Conservation (phyloP, 2,113 vertebrate species). For the Sorex araneus region DNA sequence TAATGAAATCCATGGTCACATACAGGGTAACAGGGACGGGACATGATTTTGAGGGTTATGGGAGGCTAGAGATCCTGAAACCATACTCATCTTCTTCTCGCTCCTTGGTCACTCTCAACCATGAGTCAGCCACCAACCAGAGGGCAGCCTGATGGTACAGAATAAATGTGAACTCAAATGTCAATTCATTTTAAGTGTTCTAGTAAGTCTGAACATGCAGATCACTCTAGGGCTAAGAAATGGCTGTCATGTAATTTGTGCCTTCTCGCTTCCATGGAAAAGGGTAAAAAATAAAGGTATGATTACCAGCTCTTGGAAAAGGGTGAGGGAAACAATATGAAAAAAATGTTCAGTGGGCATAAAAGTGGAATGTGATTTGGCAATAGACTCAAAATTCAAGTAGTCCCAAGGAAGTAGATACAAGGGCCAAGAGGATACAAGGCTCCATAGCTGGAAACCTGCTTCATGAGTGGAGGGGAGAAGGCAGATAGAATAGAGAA, state of each 20-base stretch:
- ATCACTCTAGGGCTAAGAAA: not conserved
- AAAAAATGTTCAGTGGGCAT: not conserved
- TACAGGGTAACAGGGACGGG: not conserved
- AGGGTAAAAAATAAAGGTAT: not conserved
- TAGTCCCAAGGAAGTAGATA: too few relatives aligned
- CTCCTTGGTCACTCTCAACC: not conserved
- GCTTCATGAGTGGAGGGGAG: too few relatives aligned
- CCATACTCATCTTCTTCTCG: not conserved
- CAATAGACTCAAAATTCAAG: not conserved
- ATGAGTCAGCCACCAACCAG: not conserved
- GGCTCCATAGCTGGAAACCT: too few relatives aligned
- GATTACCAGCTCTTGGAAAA: not conserved
- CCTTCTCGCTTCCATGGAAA: not conserved
- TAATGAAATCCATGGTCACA: not conserved
- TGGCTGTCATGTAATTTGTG: not conserved
- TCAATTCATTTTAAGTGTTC: not conserved
- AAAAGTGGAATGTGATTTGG: not conserved
- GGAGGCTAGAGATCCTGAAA: constrained; percentile 17
- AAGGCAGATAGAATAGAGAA: too few relatives aligned
- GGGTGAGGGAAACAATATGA: not conserved
- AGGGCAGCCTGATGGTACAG: not conserved
- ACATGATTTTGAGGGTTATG: not conserved
- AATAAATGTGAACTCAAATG: too few relatives aligned
- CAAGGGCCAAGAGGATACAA: too few relatives aligned
- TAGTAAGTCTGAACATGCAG: not conserved